Percentiles rank a stretch among this genome's conserved stretches.
Evolutionary conservation across 2,888 invertebrate genomes (phyloP).

Genomic region (Aporophyla lueneburgensis): DNA sequence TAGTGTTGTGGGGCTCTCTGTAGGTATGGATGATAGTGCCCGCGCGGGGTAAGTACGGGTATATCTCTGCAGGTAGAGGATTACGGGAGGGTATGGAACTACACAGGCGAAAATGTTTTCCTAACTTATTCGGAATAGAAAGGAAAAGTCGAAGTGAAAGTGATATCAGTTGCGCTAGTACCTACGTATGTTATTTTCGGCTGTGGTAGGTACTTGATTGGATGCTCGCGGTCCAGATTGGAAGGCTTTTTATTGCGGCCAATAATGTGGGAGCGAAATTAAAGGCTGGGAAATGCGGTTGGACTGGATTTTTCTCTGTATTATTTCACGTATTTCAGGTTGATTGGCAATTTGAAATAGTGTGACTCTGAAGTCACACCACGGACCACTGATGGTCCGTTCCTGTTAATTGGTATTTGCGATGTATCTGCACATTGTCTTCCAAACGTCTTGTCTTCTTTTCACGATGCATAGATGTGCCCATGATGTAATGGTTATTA

Average conservation of each 20-base stretch:
- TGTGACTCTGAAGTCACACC: too few species aligned
- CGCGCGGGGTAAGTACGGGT: slow-evolving; percentile 88
- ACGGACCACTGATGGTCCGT: too few species aligned
- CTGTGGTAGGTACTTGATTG: slow-evolving; percentile 40
- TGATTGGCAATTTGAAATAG: slow-evolving; percentile 5
- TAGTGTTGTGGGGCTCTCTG: slow-evolving; percentile 57
- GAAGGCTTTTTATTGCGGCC: slow-evolving; percentile 31
- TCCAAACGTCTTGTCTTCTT: background rate
- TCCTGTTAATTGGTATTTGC: background rate
- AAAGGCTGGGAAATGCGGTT: background rate
- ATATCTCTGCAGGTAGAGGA: slow-evolving; percentile 90
- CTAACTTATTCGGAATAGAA: slow-evolving; percentile 87
- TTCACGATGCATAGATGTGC: background rate
- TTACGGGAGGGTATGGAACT: slow-evolving; percentile 86
- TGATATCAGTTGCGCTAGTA: slow-evolving; percentile 78
- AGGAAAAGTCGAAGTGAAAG: slow-evolving; percentile 88
- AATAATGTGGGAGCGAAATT: slow-evolving; percentile 32
- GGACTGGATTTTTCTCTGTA: slow-evolving; percentile 9
- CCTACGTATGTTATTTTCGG: slow-evolving; percentile 58
- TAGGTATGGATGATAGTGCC: slow-evolving; percentile 90
- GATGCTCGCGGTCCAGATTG: slow-evolving; percentile 43
- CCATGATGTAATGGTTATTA: background rate
- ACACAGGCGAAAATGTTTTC: slow-evolving; percentile 88
- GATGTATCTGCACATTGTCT: background rate
- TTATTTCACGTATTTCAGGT: background rate